phyloP scores from a whole-genome alignment of 1,140 invertebrate genomes.

The Drosophila elegans region DNA sequence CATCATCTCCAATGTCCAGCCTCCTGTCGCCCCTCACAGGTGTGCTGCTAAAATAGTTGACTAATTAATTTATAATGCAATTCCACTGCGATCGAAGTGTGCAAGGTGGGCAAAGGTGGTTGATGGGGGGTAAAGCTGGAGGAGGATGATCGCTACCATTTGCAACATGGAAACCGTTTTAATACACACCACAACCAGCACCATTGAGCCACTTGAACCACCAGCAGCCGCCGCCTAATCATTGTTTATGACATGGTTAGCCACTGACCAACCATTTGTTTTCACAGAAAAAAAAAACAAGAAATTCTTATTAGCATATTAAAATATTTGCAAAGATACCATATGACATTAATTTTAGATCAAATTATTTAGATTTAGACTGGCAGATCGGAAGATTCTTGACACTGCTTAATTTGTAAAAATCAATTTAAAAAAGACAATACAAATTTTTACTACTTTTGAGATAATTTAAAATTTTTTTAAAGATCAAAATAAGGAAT shows the following conservation, averaged over 20 bases:
- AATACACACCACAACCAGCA: slow-evolving; percentile 57
- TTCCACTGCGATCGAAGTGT: slow-evolving; percentile 37
- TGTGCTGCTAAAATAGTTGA: slow-evolving; percentile 58
- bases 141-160: slow-evolving; percentile 39
- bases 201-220: slow-evolving; percentile 12
- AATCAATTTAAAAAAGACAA: no score
- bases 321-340: no score
- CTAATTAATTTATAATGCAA: slow-evolving; percentile 71
- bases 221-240: slow-evolving; percentile 47
- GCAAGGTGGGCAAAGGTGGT: background rate
- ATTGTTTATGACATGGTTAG: slow-evolving; percentile 56
- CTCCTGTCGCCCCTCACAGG: slow-evolving; percentile 19
- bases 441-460: no score
- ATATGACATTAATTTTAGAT: no score
- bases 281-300: background rate
- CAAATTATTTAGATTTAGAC: no score
- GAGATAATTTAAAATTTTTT: no score
- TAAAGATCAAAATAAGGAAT: no score
- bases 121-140: background rate
- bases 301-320: no score
- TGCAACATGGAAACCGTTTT: slow-evolving; percentile 73
- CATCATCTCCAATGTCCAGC: background rate
- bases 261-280: slow-evolving; percentile 28
- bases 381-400: no score
- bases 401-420: no score